These are phyloP conservation scores for Oriolus oriolus DNA, from an alignment of 2,113 vertebrate genomes.

Conservation along the genomic window DNA sequence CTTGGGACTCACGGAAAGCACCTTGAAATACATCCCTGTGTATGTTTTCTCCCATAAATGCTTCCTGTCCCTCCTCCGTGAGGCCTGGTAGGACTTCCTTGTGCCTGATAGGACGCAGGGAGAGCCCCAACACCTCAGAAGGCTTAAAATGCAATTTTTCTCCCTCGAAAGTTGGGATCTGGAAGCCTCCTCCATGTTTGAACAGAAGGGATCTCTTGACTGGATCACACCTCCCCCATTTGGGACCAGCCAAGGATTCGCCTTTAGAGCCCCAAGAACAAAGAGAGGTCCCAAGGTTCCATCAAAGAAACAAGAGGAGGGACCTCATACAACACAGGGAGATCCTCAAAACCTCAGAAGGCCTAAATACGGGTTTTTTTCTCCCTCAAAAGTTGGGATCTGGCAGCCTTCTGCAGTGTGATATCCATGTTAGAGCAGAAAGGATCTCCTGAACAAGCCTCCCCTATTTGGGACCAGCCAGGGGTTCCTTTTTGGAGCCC, in stretches of 20 bases:
- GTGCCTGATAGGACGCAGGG: neutral
- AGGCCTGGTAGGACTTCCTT: neutral
- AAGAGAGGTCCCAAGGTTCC: neutral
- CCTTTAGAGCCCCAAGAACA: neutral
- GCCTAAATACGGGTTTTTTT: neutral
- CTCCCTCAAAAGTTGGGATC: neutral
- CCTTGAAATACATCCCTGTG: neutral
- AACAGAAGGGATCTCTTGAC: neutral
- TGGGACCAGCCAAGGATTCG: neutral
- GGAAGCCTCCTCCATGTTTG: neutral
- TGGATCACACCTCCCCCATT: neutral
- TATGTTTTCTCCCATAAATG: neutral
- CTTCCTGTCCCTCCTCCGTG: neutral
- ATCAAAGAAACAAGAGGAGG: neutral
- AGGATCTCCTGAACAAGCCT: neutral
- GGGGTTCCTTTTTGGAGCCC: neutral
- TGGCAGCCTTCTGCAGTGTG: neutral
- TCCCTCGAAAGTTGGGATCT: neutral
- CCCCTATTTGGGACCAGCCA: neutral
- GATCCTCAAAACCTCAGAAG: neutral
- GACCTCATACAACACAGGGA: neutral
- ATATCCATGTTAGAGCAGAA: neutral
- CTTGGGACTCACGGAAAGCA: accelerated
- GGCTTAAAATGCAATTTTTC: neutral
- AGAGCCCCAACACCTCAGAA: neutral